These are phyloP conservation scores for Lathronympha strigana DNA, from an alignment of 2,888 invertebrate genomes.

Conservation along the genomic window DNA sequence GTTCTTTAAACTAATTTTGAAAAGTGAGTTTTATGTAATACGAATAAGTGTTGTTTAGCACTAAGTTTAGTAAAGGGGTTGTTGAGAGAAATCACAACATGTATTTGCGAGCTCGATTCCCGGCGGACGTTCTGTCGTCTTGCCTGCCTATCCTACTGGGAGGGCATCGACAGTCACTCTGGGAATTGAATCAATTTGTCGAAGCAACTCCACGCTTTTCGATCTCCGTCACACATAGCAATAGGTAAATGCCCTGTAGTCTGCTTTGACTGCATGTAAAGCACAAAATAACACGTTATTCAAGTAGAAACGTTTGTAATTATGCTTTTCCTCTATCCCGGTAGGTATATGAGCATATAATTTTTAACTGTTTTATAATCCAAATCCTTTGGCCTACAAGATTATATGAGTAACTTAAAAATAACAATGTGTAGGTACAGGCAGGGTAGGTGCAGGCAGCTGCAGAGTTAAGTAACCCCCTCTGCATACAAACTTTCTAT, in stretches of 20 bases:
- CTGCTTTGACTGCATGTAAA: slow-evolving; percentile 2
- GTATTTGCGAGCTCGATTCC: slow-evolving; percentile 32
- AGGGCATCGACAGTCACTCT: slow-evolving; percentile 59
- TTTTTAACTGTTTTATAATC: too few relatives aligned
- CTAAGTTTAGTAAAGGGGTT: background rate
- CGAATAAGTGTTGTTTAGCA: background rate
- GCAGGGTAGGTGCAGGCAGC: too few relatives aligned
- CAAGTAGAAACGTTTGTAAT: slow-evolving; percentile 1
- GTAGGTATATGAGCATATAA: too few relatives aligned
- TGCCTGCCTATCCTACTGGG: slow-evolving; percentile 50
- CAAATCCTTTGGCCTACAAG: too few relatives aligned
- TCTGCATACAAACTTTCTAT: too few relatives aligned
- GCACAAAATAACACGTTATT: background rate
- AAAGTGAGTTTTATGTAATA: background rate
- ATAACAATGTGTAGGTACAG: too few relatives aligned
- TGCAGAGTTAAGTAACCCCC: too few relatives aligned
- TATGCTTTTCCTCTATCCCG: background rate
- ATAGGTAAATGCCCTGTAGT: slow-evolving; percentile 43
- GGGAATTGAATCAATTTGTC: slow-evolving; percentile 78
- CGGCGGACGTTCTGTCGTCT: slow-evolving; percentile 24
- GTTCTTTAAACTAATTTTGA: background rate
- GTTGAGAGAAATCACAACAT: background rate
- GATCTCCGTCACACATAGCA: slow-evolving; percentile 60
- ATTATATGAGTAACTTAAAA: too few relatives aligned
- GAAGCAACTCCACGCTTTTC: slow-evolving; percentile 65